Conservation (phyloP, 2,797 vertebrate species). For the Zalophus californianus region DNA sequence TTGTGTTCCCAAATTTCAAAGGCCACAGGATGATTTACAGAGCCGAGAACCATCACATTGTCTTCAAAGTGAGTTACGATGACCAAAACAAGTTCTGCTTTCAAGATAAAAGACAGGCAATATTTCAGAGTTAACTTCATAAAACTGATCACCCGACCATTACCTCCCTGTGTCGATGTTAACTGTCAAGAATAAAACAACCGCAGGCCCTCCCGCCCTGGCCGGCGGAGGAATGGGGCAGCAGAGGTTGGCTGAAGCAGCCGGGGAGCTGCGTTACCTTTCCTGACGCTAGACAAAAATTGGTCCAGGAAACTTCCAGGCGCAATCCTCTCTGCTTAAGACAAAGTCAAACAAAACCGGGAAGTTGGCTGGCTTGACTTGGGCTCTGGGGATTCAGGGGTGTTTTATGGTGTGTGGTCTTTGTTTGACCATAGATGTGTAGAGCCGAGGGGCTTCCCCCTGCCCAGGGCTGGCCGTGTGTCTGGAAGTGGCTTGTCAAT, state of each 20-base stretch:
- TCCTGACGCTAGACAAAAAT: not conserved
- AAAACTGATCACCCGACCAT: not conserved
- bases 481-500: not conserved
- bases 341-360: not conserved
- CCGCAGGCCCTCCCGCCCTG: not conserved
- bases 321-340: not conserved
- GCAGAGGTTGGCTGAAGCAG: too few species aligned
- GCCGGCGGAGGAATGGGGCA: accelerated
- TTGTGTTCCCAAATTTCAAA: not conserved
- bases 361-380: not conserved
- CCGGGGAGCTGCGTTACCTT: not conserved
- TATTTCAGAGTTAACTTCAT: constrained; percentile 70
- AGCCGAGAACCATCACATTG: not conserved
- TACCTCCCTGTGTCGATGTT: not conserved
- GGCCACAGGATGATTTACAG: not conserved
- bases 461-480: accelerated
- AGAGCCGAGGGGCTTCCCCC: not conserved
- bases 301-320: not conserved
- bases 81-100: not conserved
- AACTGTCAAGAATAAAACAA: not conserved
- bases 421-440: too few species aligned
- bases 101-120: not conserved
- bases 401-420: not conserved
- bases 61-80: not conserved
- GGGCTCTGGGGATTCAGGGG: not conserved